phyloP scores from a whole-genome alignment of 2,797 vertebrate species.

The Selene dorsalis region DNA sequence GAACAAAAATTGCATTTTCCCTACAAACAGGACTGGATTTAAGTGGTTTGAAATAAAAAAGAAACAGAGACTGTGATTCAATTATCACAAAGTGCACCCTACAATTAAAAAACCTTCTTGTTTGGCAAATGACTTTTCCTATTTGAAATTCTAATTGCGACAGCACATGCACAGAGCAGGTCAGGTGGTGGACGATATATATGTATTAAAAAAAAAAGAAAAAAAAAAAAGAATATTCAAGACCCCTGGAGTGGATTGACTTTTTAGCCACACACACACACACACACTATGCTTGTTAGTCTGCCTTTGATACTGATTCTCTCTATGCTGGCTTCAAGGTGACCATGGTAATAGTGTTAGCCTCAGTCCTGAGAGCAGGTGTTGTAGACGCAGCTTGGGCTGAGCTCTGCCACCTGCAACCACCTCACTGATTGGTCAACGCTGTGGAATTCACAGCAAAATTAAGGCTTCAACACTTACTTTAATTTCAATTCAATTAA shows the following conservation, averaged over 20 bases:
- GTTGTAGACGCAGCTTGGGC: slow-evolving; percentile 35
- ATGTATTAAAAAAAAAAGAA: slow-evolving; percentile 5
- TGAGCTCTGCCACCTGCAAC: slow-evolving; percentile 47
- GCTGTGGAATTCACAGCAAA: slow-evolving; percentile 23
- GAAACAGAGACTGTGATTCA: slow-evolving; percentile 23
- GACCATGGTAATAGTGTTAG: slow-evolving; percentile 53
- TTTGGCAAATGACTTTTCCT: slow-evolving; percentile 44
- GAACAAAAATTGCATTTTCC: background rate
- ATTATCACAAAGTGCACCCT: slow-evolving; percentile 37
- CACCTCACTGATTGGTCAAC: slow-evolving; percentile 51
- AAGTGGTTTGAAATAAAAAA: slow-evolving; percentile 24
- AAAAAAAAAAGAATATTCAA: slow-evolving; percentile 31
- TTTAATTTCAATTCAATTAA: slow-evolving; percentile 20
- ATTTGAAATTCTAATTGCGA: slow-evolving; percentile 32
- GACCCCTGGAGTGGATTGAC: slow-evolving; percentile 37
- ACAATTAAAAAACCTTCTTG: slow-evolving; percentile 38
- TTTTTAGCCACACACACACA: slow-evolving; percentile 32
- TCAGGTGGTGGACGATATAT: slow-evolving; percentile 17
- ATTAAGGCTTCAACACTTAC: slow-evolving; percentile 50
- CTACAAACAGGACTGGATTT: slow-evolving; percentile 23
- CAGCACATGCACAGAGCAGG: slow-evolving; percentile 32
- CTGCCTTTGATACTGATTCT: slow-evolving; percentile 55
- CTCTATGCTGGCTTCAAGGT: slow-evolving; percentile 43
- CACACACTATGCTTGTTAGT: slow-evolving; percentile 59
- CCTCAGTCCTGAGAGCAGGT: slow-evolving; percentile 37